Percentiles rank a stretch among this genome's conserved stretches.
Conservation (phyloP, 2,113 vertebrate genomes). For the Solea senegalensis region DNA sequence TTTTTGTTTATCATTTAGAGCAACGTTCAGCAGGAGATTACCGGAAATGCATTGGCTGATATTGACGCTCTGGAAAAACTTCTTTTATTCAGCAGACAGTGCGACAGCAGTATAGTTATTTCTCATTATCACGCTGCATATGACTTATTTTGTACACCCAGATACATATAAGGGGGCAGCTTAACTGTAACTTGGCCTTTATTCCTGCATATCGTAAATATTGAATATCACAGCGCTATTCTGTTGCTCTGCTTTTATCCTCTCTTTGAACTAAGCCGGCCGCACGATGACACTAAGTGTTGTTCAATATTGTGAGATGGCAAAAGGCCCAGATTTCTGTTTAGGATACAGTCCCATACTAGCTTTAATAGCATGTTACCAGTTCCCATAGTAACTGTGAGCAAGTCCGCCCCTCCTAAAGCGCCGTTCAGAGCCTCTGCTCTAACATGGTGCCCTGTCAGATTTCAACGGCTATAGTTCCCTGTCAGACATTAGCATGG, state of each 20-base stretch:
- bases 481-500: constrained; percentile 9
- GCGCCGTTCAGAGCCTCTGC: constrained; percentile 20
- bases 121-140: neutral
- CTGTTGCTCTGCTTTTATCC: neutral
- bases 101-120: neutral
- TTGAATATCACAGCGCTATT: constrained; percentile 8
- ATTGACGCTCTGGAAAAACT: constrained; percentile 13
- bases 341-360: constrained; percentile 12
- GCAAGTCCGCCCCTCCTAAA: constrained; percentile 17
- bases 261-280: constrained; percentile 6
- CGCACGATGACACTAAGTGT: constrained; percentile 11
- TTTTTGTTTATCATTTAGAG: neutral
- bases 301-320: constrained; percentile 25
- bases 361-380: constrained; percentile 49
- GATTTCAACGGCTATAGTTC: neutral
- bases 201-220: constrained; percentile 8
- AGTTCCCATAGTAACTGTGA: constrained; percentile 62
- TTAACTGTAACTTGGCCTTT: neutral
- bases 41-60: neutral
- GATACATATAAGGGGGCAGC: neutral
- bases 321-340: constrained; percentile 25
- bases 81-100: neutral
- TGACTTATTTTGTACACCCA: too few species aligned
- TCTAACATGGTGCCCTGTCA: constrained; percentile 33
- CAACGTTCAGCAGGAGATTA: constrained; percentile 15